Base-by-base conservation (phyloP, 2,113 vertebrate species). In the Plecturocebus donacophilus region DNA sequence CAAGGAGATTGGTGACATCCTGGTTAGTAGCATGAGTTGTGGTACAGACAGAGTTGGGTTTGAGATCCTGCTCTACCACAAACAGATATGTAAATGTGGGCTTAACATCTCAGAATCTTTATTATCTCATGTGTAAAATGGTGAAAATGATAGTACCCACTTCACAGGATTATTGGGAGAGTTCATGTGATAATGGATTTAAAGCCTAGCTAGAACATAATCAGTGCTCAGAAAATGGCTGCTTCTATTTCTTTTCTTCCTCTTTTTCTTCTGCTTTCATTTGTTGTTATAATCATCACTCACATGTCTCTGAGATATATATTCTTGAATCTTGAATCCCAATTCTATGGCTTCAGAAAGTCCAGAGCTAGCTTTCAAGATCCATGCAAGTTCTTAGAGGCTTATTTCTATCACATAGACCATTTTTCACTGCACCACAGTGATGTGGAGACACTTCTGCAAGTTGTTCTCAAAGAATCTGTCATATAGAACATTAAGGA, bases 401-500 rank as follows among this genome's bases (percentile, higher is more conserved):
- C 73, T 58, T 35, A 20, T 52, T 45, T 20, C 54, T 66, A 0
- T 10, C 49, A 45, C 14, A 8, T 0, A 11, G 5, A 19, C 54
- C 25, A 2, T 11, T 56, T 73, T 35, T 75, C 45, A 10, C 90
- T 42, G 56, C 10, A 27, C 27, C 20, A 47, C 14, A n/a, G 52
- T 52, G 52, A 38, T 52, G 19, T 0, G 2, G 13, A 35, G 19
- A 23, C 7, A 32, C 1, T 9, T 70, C 8, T 45, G n/a, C 45
- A 87, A 40, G 27, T 21, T 49, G 21, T 52, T 82, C 45, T 14
- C 13, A 5, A 80, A 73, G 54, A 81, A 10, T 35, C 45, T 30
- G n/a, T 47, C 2, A 0, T 2, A 2, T 21, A 19, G 3, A 61
- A 70, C 4, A 2, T 42, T 52, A n/a, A 45, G 58, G 17, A 70